Percentiles rank a stretch among this genome's conserved stretches.
These are phyloP conservation scores for Cremastinae sp. DNA, from an alignment of 2,888 invertebrate genomes.

Conservation along the genomic window DNA sequence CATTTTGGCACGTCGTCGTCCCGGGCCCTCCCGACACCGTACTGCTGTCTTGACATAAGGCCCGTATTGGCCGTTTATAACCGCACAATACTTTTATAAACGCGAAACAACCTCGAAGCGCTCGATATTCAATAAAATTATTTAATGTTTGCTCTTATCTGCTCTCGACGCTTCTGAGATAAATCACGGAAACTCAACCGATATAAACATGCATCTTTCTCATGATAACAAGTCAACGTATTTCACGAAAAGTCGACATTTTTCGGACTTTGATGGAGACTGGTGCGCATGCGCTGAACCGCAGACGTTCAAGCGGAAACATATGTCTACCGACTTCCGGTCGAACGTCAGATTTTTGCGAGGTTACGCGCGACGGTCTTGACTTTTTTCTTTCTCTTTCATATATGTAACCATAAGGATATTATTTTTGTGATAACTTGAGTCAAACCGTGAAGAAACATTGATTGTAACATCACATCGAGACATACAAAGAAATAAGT, in stretches of 20 bases:
- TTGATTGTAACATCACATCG: no score
- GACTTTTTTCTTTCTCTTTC: conserved; percentile 21
- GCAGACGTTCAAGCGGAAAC: conserved; percentile 73
- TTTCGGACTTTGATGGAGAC: conserved; percentile 68
- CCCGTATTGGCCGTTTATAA: conserved; percentile 66
- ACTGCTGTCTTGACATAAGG: conserved; percentile 76
- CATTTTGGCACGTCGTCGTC: conserved; percentile 82
- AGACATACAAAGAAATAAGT: no score
- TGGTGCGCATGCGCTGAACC: conserved; percentile 71
- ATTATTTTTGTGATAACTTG: no score
- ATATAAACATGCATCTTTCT: conserved; percentile 67
- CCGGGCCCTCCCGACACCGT: conserved; percentile 70
- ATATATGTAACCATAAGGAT: no score
- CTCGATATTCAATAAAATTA: not conserved
- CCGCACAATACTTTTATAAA: conserved; percentile 53
- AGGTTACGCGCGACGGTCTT: conserved; percentile 22
- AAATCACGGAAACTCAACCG: conserved; percentile 68
- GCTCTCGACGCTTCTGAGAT: conserved; percentile 39
- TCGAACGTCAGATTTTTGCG: conserved; percentile 69
- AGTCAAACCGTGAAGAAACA: no score
- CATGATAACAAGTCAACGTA: conserved; percentile 74
- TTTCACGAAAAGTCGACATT: conserved; percentile 76
- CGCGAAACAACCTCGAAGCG: conserved; percentile 21
- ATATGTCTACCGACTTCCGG: conserved; percentile 76
- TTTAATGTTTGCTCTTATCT: not conserved